A percentile compares a stretch with the other conserved stretches of the same genome.
Conservation (phyloP, 1,140 invertebrate genomes). For the Physella acuta region DNA sequence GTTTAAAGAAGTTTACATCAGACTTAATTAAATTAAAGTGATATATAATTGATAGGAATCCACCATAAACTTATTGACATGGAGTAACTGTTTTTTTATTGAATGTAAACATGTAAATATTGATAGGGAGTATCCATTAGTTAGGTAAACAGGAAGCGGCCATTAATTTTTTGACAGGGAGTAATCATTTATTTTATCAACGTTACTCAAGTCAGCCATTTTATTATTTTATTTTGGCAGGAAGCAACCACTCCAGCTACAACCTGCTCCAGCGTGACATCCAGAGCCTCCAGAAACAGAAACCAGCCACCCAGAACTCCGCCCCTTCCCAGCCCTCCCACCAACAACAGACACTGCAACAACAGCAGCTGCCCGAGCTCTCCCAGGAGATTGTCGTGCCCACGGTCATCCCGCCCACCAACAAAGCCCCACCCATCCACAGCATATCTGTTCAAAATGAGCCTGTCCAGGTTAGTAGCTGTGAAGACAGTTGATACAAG, state of each 20-base stretch:
- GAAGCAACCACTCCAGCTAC: not conserved
- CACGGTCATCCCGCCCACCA: conserved; percentile 5
- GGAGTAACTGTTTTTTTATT: too few relatives aligned
- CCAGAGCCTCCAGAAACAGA: conserved; percentile 25
- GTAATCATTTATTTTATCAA: too few relatives aligned
- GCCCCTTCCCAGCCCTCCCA: not conserved
- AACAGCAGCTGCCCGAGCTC: conserved; percentile 18
- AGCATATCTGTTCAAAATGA: conserved; percentile 28
- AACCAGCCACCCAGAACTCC: conserved; percentile 13
- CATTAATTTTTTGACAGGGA: too few relatives aligned
- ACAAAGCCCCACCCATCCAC: conserved; percentile 14
- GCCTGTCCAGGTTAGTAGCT: conserved; percentile 23
- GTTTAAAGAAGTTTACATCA: too few relatives aligned
- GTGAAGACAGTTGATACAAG: too few relatives aligned
- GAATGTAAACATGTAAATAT: too few relatives aligned
- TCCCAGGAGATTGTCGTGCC: conserved; percentile 16
- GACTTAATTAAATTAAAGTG: too few relatives aligned
- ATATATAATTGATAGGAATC: too few relatives aligned
- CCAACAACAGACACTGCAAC: conserved; percentile 10
- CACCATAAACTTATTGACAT: too few relatives aligned
- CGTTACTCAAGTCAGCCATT: not conserved
- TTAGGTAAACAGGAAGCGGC: too few relatives aligned
- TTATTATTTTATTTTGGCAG: not conserved
- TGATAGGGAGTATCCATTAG: too few relatives aligned
- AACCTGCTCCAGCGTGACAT: not conserved